A percentile compares a stretch with the other conserved stretches of the same genome.
Conservation (phyloP, 2,797 vertebrate species). For the Buceros bicornis region DNA sequence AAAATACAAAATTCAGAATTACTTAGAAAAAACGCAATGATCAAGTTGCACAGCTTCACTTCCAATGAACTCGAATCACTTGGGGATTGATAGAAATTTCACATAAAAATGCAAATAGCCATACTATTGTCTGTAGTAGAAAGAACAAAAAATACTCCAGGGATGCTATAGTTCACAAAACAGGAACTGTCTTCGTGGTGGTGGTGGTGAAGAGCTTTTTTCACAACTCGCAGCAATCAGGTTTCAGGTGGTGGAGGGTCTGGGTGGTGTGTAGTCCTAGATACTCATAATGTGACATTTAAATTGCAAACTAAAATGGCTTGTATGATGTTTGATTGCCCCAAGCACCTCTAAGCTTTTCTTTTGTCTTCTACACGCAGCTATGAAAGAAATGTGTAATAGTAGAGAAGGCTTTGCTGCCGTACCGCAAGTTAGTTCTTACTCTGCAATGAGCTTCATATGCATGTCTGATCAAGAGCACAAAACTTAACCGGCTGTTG, state of each 20-base stretch:
- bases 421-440: neutral
- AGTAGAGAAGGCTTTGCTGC: neutral
- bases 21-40: neutral
- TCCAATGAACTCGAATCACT: neutral
- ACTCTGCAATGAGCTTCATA: neutral
- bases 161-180: neutral
- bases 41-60: neutral
- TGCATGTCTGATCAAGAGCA: neutral
- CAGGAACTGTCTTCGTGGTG: neutral
- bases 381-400: accelerated
- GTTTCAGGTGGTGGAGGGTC: neutral
- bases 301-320: neutral
- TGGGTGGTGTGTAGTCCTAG: neutral
- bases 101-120: neutral
- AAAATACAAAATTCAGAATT: neutral
- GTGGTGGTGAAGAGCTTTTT: neutral
- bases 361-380: neutral
- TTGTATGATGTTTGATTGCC: neutral
- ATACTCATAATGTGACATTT: neutral
- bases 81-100: neutral
- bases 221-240: neutral
- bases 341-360: neutral
- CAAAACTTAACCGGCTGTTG: neutral
- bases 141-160: neutral
- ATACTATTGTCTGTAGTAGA: neutral